Conservation (phyloP, 2,888 invertebrate species). For the Acleris literana region DNA sequence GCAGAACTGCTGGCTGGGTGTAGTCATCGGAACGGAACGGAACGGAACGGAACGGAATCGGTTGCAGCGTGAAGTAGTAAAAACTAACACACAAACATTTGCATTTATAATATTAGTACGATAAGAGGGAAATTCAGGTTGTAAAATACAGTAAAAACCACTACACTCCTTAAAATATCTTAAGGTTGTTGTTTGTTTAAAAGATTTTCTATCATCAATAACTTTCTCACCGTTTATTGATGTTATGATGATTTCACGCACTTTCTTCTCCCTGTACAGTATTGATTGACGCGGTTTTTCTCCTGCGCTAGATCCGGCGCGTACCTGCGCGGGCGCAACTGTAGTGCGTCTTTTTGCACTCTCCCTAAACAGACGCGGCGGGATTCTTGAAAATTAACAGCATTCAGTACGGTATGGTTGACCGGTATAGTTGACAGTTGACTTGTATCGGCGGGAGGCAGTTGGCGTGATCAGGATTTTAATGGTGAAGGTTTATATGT, state of each 20-base stretch:
- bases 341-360: constrained; percentile 43
- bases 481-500: not conserved
- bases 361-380: constrained; percentile 45
- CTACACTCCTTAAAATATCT: no score
- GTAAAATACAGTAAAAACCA: no score
- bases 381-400: constrained; percentile 55
- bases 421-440: constrained; percentile 8
- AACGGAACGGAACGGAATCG: no score
- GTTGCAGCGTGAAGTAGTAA: no score
- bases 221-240: not conserved
- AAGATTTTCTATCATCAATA: no score
- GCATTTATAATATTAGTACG: no score
- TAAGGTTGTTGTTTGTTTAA: no score
- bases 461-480: not conserved
- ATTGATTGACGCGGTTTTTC: constrained; percentile 21
- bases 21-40: no score
- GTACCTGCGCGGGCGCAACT: constrained; percentile 38
- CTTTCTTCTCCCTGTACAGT: constrained; percentile 1
- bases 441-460: not conserved
- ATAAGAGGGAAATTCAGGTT: no score
- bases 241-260: constrained; percentile 2
- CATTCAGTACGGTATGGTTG: constrained; percentile 41
- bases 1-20: no score
- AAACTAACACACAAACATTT: no score
- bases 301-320: constrained; percentile 27